These are phyloP conservation scores for Hyles euphorbiae DNA, from an alignment of 1,140 invertebrate genomes.

Conservation along the genomic window DNA sequence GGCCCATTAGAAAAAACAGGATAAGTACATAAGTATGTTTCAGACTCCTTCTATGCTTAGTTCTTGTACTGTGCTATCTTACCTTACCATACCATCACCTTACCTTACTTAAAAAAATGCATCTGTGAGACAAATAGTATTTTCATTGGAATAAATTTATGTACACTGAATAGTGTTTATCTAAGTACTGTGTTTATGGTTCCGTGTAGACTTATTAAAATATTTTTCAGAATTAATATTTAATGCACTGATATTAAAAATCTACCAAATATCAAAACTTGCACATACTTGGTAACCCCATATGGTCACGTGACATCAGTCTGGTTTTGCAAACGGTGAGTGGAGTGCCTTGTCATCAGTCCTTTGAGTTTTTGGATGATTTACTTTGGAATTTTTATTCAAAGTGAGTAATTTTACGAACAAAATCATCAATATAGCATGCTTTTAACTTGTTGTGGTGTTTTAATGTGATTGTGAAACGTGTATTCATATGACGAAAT, in stretches of 20 bases:
- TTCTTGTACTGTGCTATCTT: too few relatives aligned
- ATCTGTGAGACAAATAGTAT: too few relatives aligned
- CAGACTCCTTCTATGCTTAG: too few relatives aligned
- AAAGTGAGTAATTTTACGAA: constrained; percentile 70
- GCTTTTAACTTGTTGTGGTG: constrained; percentile 45
- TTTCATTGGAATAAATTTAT: too few relatives aligned
- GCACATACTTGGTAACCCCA: constrained; percentile 33
- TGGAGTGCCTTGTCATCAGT: constrained; percentile 76
- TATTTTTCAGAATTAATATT: too few relatives aligned
- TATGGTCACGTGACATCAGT: constrained; percentile 71
- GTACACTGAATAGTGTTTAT: too few relatives aligned
- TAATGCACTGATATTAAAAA: neutral
- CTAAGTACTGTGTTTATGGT: too few relatives aligned
- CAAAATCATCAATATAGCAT: constrained; percentile 52
- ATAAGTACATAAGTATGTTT: too few relatives aligned
- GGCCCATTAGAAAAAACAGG: too few relatives aligned
- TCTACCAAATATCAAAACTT: neutral
- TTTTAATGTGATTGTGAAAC: constrained; percentile 52
- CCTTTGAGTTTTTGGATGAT: constrained; percentile 74
- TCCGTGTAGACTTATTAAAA: too few relatives aligned
- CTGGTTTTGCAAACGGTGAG: constrained; percentile 75
- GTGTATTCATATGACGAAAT: constrained; percentile 66
- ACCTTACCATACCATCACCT: too few relatives aligned
- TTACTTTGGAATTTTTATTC: constrained; percentile 74
- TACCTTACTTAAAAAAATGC: too few relatives aligned